A percentile compares a stretch with the other conserved stretches of the same genome.
Evolutionary conservation across 2,888 invertebrate genomes (phyloP).

Genomic region (Agriotes lineatus): DNA sequence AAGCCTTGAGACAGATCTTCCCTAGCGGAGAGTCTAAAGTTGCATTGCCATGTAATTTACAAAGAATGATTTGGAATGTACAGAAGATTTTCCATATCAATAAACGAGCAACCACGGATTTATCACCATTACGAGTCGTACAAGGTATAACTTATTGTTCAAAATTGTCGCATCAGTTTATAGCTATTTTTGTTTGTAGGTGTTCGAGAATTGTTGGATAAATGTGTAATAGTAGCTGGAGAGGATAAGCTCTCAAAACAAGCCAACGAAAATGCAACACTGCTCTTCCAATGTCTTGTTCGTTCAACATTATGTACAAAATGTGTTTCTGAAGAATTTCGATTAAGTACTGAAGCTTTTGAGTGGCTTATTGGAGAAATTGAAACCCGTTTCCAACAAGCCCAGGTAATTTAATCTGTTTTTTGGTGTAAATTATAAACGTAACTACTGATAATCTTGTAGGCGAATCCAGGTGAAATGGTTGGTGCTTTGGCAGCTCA

Average conservation of each 20-base stretch:
- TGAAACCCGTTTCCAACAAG: constrained; percentile 97
- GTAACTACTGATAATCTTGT: no score
- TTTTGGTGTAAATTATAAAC: no score
- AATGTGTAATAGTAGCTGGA: constrained; percentile 94
- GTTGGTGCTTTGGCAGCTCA: no score
- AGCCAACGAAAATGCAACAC: constrained; percentile 99
- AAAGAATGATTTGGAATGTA: no score
- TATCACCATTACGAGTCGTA: constrained; percentile 93
- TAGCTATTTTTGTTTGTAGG: constrained; percentile 62
- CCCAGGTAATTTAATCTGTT: constrained; percentile 93
- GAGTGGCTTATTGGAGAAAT: no score
- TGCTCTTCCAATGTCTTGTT: no score
- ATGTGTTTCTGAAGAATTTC: constrained; percentile 95
- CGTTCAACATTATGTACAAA: constrained; percentile 96
- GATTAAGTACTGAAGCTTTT: constrained; percentile 95
- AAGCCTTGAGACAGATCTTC: no score
- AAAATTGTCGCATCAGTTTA: constrained; percentile 46
- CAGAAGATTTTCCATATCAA: constrained; percentile 99
- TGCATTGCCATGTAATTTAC: constrained; percentile 97
- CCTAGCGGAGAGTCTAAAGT: no score
- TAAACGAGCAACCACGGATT: constrained; percentile 90
- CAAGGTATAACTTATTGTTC: no score
- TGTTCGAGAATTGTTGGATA: constrained; percentile 88
- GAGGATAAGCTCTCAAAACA: constrained; percentile 94
- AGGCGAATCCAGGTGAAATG: no score